Evolutionary conservation across 1,140 invertebrate genomes (phyloP).

Genomic region (Drosophila gunungcola): DNA sequence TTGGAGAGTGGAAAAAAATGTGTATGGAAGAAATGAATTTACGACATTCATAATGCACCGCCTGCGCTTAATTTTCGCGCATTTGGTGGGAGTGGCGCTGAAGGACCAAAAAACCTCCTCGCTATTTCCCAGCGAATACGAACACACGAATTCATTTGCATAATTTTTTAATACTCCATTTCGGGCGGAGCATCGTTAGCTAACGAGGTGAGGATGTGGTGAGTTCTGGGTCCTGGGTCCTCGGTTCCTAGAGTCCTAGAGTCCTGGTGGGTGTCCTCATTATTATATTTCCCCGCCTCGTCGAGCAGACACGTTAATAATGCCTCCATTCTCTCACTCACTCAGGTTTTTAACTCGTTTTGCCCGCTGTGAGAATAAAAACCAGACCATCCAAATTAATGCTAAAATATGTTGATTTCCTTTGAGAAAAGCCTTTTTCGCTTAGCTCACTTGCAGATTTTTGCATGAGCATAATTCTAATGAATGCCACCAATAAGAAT

Average conservation of each 20-base stretch:
- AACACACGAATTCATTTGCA: conserved; percentile 79
- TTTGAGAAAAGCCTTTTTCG: conserved; percentile 39
- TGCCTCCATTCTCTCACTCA: conserved; percentile 17
- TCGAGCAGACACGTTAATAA: conserved; percentile 58
- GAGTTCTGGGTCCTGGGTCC: conserved; percentile 38
- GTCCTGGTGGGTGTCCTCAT: conserved; percentile 71
- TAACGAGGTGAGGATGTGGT: conserved; percentile 62
- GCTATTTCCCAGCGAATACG: conserved; percentile 46
- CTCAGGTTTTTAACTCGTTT: conserved; percentile 60
- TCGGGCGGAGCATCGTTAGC: conserved; percentile 44
- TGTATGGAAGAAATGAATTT: conserved; percentile 59
- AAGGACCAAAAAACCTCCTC: conserved; percentile 29
- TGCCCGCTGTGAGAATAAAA: background rate
- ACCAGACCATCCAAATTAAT: conserved; percentile 61
- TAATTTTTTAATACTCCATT: conserved; percentile 82
- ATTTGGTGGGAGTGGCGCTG: conserved; percentile 58
- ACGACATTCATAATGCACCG: conserved; percentile 75
- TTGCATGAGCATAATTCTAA: conserved; percentile 11
- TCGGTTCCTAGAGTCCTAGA: conserved; percentile 32
- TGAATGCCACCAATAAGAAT: conserved; percentile 19
- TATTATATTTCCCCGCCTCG: conserved; percentile 77
- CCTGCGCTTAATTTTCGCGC: conserved; percentile 72
- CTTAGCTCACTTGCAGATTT: background rate
- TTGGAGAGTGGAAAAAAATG: background rate
- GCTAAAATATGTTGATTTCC: conserved; percentile 76